Conservation (phyloP, 2,113 vertebrate genomes). For the Motacilla tschutschensis region DNA sequence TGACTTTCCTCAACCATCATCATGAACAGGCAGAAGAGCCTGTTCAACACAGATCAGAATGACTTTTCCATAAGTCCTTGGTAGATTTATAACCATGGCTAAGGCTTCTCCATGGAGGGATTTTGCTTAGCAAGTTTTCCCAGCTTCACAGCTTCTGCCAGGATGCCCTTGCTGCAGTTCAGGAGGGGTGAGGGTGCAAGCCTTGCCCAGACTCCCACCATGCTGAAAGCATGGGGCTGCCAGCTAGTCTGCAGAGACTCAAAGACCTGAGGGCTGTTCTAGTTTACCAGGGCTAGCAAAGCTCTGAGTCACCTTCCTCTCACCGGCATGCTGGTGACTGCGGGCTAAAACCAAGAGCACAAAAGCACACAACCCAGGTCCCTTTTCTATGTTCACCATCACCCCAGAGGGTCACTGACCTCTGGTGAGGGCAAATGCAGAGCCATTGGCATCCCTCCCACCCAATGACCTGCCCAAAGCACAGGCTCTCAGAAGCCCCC, state of each 20-base stretch:
- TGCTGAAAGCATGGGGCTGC: neutral
- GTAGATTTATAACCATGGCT: neutral
- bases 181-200: neutral
- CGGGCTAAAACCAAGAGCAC: neutral
- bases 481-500: constrained; percentile 12
- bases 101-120: neutral
- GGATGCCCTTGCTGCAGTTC: neutral
- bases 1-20: constrained; percentile 43
- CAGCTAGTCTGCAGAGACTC: neutral
- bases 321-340: rapidly evolving
- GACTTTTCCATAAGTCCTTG: constrained; percentile 35
- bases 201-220: neutral
- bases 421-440: neutral
- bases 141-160: neutral
- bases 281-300: neutral
- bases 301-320: neutral
- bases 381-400: neutral
- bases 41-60: neutral
- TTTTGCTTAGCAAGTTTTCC: constrained; percentile 9
- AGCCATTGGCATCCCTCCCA: neutral
- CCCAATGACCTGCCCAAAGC: neutral
- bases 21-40: neutral
- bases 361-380: rapidly evolving
- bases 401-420: neutral
- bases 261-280: neutral